A percentile compares a stretch with the other conserved stretches of the same genome.
phyloP scores from a whole-genome alignment of 2,888 invertebrate genomes.

The Lobophora halterata region DNA sequence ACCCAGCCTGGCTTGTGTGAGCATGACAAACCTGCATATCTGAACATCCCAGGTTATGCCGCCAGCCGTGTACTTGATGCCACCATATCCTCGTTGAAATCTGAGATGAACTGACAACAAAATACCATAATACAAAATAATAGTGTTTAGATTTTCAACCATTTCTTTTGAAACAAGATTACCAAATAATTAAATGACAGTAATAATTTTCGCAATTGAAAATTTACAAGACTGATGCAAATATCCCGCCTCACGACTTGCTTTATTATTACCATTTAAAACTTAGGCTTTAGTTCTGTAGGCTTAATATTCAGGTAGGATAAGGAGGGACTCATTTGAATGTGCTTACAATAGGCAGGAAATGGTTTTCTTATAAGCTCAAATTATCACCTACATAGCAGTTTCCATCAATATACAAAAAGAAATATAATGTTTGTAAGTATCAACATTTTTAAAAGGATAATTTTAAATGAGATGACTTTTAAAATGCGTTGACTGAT shows the following conservation, averaged over 20 bases:
- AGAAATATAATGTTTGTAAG: conserved; percentile 22
- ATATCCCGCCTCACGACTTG: conserved; percentile 81
- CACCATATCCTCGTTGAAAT: conserved; percentile 71
- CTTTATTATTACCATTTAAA: conserved; percentile 80
- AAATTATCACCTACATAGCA: conserved; percentile 43
- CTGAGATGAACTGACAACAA: conserved; percentile 70
- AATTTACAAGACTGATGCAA: conserved; percentile 81
- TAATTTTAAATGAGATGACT: conserved; percentile 35
- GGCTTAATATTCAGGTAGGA: conserved; percentile 54
- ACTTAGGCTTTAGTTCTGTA: conserved; percentile 69
- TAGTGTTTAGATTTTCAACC: conserved; percentile 44
- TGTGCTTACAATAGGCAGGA: conserved; percentile 43
- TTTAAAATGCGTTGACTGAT: conserved; percentile 72
- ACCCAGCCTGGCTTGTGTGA: conserved; percentile 74
- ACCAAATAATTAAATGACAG: conserved; percentile 76
- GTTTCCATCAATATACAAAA: no score
- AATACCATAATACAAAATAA: conserved; percentile 37
- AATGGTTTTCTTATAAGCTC: conserved; percentile 50
- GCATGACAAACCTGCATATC: conserved; percentile 77
- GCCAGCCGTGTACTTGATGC: conserved; percentile 73
- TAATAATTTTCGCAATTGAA: conserved; percentile 76
- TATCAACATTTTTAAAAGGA: conserved; percentile 10
- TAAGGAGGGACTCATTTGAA: conserved; percentile 58
- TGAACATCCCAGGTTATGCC: conserved; percentile 77
- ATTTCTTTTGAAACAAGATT: conserved; percentile 64